Evolutionary conservation across 64 coral and sea anemone genomes (phyloP).

Genomic region (Cladopsammia gracilis): DNA sequence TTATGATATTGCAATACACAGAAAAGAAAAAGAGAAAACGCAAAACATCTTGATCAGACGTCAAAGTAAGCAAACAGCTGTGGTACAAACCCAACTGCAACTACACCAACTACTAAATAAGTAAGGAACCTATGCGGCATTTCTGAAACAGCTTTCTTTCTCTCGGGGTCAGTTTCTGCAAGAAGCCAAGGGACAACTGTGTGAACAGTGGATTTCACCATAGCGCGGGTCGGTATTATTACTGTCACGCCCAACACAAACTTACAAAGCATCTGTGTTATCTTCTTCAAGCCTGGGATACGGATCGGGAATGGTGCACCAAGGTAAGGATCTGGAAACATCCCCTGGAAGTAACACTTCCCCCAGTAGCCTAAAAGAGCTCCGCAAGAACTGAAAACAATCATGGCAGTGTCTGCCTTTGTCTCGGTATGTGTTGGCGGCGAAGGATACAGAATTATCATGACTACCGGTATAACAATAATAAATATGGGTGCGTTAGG

Average conservation of each 20-base stretch:
- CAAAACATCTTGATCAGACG: slow-evolving; percentile 14
- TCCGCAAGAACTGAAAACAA: slow-evolving; percentile 70
- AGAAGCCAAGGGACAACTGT: slow-evolving; percentile 75
- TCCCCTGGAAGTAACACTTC: slow-evolving; percentile 35
- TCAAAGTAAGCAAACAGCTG: slow-evolving; percentile 75
- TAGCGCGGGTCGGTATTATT: slow-evolving; percentile 65
- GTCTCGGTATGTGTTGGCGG: slow-evolving; percentile 80
- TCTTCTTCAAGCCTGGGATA: slow-evolving; percentile 63
- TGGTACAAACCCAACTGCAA: slow-evolving; percentile 73
- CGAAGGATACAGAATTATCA: slow-evolving; percentile 84
- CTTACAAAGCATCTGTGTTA: slow-evolving; percentile 77
- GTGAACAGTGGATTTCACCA: slow-evolving; percentile 76
- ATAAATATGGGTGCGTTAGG: slow-evolving; percentile 86
- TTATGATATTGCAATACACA: too few species aligned
- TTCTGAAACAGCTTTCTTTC: slow-evolving; percentile 74
- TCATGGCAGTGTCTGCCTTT: slow-evolving; percentile 82
- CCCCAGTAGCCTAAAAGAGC: slow-evolving; percentile 80
- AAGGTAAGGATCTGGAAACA: slow-evolving; percentile 74
- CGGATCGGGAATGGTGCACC: slow-evolving; percentile 73
- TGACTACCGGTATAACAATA: slow-evolving; percentile 69
- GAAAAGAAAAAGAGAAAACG: too few species aligned
- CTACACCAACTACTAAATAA: slow-evolving; percentile 69
- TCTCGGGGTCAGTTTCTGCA: slow-evolving; percentile 69
- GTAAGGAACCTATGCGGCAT: slow-evolving; percentile 85
- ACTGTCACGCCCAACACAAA: slow-evolving; percentile 84